Base-by-base conservation (phyloP, 2,113 vertebrate genomes). In the Semicossyphus pulcher region DNA sequence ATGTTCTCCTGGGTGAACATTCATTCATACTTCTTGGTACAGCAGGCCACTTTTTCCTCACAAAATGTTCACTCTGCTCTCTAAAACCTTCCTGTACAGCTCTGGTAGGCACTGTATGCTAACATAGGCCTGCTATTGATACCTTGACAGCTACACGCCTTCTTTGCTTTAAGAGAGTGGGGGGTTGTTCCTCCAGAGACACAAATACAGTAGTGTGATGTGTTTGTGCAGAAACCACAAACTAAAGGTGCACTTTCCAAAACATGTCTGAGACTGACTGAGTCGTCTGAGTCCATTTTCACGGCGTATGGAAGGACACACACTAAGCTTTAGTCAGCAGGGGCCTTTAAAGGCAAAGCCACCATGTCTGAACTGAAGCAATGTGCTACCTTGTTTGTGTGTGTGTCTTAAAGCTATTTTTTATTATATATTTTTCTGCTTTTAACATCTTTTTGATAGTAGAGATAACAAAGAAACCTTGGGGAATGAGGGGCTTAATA, bases 111-210 rank as follows among this genome's bases (percentile, higher is more conserved):
- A 7, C 23, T 9, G 53, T 14, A 29, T 2, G 21, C 47, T 44
- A 45, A 71, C 75, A 92, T 59, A 91, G 62, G 44, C 64, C 77
- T 69, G 61, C 90, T 87, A 80, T 90, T 90, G 89, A 88, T 77
- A 49, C 58, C 34, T 2, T 34, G 37, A 60, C 57, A 49, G 65
- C 52, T 54, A n/a, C 18, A n/a, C 42, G 65, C 60, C 56, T 32
- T 58, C 29, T 56, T 23, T 48, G 56, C 63, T 53, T 63, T 72
- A 4, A 63, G 76, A 21, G 3, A 70, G 76, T 5, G 45, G 62
- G 51, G 45, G 61, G 51, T 47, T 75, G 59, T 64, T 71, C 54
- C 63, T 66, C 4, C 61, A 10, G 45, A 78, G 61, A 69, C 78
- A 88, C 81, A 87, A 37, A 81, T 66, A 82, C 81, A 80, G 85